phyloP scores from a whole-genome alignment of 2,113 vertebrate species.

The Mastomys natalensis region DNA sequence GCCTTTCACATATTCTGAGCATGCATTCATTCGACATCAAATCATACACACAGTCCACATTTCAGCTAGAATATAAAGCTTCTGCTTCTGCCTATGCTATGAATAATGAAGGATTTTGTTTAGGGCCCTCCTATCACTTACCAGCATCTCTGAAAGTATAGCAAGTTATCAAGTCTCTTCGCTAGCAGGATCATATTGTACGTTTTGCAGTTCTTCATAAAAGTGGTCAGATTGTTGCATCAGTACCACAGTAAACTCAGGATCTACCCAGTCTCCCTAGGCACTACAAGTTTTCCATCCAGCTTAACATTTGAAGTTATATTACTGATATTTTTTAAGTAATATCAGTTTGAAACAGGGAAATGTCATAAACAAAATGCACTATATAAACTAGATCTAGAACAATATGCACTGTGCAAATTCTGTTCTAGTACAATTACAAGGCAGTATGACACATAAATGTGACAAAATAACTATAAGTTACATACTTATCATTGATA shows the following conservation, averaged over 20 bases:
- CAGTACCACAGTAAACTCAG: neutral
- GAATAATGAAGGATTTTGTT: neutral
- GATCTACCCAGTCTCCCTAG: too few relatives aligned
- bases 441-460: neutral
- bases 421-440: neutral
- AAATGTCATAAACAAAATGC: neutral
- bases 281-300: neutral
- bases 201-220: neutral
- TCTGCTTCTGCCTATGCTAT: neutral
- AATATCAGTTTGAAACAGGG: neutral
- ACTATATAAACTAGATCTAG: neutral
- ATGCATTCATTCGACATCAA: neutral
- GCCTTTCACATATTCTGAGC: neutral
- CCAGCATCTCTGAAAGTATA: neutral
- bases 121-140: neutral
- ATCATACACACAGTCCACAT: neutral
- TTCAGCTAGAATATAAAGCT: neutral
- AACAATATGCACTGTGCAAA: neutral
- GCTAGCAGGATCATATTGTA: rapidly evolving
- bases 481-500: neutral
- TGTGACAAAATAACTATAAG: neutral
- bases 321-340: neutral
- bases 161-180: neutral
- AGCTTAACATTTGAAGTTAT: neutral
- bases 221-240: neutral